Conservation (phyloP, 2,113 vertebrate species). For the Sigmodon hispidus region DNA sequence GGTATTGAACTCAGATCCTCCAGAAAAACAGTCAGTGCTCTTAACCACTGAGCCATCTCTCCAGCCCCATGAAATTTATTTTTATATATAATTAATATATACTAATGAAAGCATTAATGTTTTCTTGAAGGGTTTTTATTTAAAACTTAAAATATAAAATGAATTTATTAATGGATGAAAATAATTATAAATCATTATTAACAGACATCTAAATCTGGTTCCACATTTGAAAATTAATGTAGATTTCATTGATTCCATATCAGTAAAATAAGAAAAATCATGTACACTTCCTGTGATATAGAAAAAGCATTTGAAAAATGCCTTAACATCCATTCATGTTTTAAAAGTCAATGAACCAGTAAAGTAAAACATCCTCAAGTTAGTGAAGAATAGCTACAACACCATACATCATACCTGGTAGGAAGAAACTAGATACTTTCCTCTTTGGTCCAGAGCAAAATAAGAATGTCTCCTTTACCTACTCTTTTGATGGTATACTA, state of each 20-base stretch:
- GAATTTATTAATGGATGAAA: neutral
- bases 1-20: too few relatives aligned
- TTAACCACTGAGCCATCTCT: too few relatives aligned
- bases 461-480: neutral
- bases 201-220: neutral
- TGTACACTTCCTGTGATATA: neutral
- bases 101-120: neutral
- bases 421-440: neutral
- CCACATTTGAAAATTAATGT: slow-evolving; percentile 3
- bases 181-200: neutral
- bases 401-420: neutral
- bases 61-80: neutral
- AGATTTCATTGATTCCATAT: neutral
- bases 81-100: neutral
- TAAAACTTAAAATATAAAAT: slow-evolving; percentile 45
- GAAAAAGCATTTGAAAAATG: slow-evolving; percentile 43
- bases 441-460: neutral
- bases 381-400: slow-evolving; percentile 7
- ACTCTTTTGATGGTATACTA: neutral
- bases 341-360: neutral
- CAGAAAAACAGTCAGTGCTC: too few relatives aligned
- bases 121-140: neutral
- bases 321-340: neutral
- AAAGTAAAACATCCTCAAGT: neutral
- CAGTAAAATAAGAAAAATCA: slow-evolving; percentile 44